Evolutionary conservation across 1,140 invertebrate species (phyloP).

Genomic region (Stegodyphus dumicola): DNA sequence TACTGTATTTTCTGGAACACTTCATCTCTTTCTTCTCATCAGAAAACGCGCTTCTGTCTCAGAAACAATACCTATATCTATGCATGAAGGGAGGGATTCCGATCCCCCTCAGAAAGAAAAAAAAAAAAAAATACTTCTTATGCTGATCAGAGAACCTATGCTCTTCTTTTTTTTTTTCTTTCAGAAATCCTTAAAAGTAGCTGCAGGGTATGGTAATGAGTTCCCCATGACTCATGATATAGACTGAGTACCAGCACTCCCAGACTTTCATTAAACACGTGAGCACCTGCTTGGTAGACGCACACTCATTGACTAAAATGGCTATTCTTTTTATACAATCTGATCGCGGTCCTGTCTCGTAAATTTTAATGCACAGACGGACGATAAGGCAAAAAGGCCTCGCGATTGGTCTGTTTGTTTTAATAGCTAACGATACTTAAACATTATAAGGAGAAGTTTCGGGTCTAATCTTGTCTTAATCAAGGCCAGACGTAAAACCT

Average conservation of each 20-base stretch:
- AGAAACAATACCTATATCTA: background rate
- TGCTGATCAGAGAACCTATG: constrained; percentile 2
- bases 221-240: background rate
- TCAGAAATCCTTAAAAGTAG: background rate
- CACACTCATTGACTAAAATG: background rate
- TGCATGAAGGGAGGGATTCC: background rate
- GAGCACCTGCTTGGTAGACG: background rate
- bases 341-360: no score
- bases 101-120: background rate
- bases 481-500: no score
- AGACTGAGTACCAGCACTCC: background rate
- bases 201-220: constrained; percentile 5
- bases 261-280: background rate
- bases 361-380: no score
- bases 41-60: no score
- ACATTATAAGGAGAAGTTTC: no score
- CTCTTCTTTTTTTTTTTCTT: background rate
- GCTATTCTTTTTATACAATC: no score
- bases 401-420: no score
- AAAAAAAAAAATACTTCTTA: background rate
- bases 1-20: no score
- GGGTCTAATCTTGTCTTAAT: no score
- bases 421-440: no score
- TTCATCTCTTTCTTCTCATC: no score
- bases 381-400: no score